These are phyloP conservation scores for Sussaba pulchella DNA, from an alignment of 2,888 invertebrate species.

Conservation along the genomic window DNA sequence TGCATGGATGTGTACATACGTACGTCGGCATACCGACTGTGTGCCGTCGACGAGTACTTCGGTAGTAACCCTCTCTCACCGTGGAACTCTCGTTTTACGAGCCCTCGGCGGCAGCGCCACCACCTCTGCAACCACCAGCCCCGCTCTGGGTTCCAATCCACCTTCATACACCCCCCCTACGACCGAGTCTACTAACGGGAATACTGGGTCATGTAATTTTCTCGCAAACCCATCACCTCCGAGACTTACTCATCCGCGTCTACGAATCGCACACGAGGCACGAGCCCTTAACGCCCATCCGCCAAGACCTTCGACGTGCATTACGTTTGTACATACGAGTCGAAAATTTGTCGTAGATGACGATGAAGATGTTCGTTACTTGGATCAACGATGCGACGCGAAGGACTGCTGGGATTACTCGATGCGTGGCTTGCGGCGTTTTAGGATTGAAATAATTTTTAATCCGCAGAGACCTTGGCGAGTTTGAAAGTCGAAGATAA, in stretches of 20 bases:
- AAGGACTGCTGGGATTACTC: too few species aligned
- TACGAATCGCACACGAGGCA: too few species aligned
- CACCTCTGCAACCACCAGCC: too few species aligned
- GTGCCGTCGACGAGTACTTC: slow-evolving; percentile 19
- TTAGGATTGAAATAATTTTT: too few species aligned
- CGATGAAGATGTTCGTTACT: too few species aligned
- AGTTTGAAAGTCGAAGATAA: too few species aligned
- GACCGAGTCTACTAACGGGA: slow-evolving; percentile 49
- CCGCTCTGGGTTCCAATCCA: background rate
- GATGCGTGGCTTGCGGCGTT: too few species aligned
- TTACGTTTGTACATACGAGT: background rate
- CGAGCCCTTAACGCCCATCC: background rate
- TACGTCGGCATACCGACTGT: slow-evolving; percentile 4
- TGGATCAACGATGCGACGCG: too few species aligned
- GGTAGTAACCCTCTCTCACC: slow-evolving; percentile 29
- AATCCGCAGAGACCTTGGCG: too few species aligned
- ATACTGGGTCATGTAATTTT: slow-evolving; percentile 62
- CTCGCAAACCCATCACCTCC: slow-evolving; percentile 56
- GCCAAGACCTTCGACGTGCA: background rate
- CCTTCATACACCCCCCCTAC: background rate
- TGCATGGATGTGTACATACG: slow-evolving; percentile 13
- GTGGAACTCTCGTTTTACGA: slow-evolving; percentile 35
- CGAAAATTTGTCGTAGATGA: too few species aligned
- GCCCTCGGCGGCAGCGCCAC: background rate
- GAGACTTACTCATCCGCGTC: background rate